Conservation (phyloP, 2,113 vertebrate genomes). For the Globicephala melas region DNA sequence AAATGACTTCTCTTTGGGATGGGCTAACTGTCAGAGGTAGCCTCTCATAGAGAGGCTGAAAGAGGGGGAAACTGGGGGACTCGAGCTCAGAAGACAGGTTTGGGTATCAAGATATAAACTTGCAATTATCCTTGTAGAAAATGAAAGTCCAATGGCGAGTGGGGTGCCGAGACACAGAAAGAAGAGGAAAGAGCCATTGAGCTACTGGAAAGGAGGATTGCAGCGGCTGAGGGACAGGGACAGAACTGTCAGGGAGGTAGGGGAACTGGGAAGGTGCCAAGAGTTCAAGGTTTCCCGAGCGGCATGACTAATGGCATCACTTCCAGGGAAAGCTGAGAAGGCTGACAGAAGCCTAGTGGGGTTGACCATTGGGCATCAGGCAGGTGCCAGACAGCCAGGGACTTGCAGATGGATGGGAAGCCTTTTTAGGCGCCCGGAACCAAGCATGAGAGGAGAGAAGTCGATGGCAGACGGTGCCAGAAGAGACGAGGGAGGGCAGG, state of each 20-base stretch:
- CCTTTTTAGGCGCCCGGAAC: neutral
- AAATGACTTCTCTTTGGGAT: neutral
- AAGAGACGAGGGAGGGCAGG: neutral
- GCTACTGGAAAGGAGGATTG: neutral
- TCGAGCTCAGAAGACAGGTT: neutral
- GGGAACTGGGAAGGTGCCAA: neutral
- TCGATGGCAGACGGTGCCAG: neutral
- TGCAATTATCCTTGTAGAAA: neutral
- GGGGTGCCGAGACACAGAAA: neutral
- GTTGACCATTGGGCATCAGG: neutral
- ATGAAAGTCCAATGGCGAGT: neutral
- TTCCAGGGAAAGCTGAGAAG: neutral
- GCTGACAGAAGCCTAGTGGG: neutral
- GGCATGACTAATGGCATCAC: fast-evolving
- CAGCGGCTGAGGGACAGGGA: neutral
- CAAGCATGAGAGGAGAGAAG: neutral
- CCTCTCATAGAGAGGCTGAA: neutral
- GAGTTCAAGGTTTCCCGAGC: neutral
- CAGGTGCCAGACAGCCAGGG: neutral
- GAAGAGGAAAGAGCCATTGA: neutral
- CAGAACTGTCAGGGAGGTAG: neutral
- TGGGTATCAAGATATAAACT: neutral
- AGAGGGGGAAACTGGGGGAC: neutral
- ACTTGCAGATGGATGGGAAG: neutral
- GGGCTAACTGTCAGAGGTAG: neutral